phyloP scores from a whole-genome alignment of 2,888 invertebrate genomes.

The Ctena decussata region DNA sequence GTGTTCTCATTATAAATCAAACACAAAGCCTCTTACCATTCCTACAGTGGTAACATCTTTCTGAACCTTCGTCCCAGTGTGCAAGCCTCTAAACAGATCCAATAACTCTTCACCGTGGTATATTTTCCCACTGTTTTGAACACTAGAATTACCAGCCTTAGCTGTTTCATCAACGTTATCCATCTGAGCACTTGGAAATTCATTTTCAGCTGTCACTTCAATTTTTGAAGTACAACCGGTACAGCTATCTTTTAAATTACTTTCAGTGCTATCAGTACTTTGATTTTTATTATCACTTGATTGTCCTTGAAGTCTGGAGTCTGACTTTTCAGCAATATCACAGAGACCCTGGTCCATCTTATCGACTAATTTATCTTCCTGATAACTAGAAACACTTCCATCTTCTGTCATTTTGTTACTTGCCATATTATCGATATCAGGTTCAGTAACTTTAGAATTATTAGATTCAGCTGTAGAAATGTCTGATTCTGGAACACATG shows the following conservation, averaged over 20 bases:
- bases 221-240: neutral
- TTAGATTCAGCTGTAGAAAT: no score
- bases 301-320: neutral
- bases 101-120: conserved; percentile 76
- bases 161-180: neutral
- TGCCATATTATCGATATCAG: neutral
- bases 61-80: conserved; percentile 77
- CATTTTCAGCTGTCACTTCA: neutral
- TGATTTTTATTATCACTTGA: neutral
- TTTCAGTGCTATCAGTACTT: no score
- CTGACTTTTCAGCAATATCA: neutral
- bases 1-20: no score
- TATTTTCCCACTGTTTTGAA: conserved; percentile 51
- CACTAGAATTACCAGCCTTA: neutral
- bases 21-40: conserved; percentile 88
- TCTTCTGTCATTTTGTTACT: neutral
- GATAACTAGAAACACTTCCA: neutral
- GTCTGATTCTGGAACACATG: no score
- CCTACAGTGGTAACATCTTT: conserved; percentile 92
- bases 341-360: neutral
- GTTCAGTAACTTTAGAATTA: neutral
- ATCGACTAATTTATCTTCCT: neutral
- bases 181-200: neutral
- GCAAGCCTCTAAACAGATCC: conserved; percentile 71
- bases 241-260: no score